phyloP scores from a whole-genome alignment of 2,113 vertebrate genomes.

The Datnioides undecimradiatus region DNA sequence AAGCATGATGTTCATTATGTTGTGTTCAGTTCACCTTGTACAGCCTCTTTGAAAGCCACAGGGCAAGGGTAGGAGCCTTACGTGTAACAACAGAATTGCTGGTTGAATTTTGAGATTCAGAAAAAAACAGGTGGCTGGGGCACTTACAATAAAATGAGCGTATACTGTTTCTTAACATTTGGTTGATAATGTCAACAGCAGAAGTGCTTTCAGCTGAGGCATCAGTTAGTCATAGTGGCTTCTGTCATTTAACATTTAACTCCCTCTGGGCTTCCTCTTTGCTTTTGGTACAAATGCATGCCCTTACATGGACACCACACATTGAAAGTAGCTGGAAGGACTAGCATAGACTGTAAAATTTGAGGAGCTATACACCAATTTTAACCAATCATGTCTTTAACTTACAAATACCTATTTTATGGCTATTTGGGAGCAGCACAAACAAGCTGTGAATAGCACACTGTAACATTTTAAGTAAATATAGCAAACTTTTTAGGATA shows the following conservation, averaged over 20 bases:
- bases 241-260: constrained; percentile 17
- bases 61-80: neutral
- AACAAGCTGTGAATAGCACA: too few relatives aligned
- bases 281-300: neutral
- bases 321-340: neutral
- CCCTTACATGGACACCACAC: neutral
- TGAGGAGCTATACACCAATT: neutral
- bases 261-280: constrained; percentile 47
- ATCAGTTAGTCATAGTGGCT: too few relatives aligned
- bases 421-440: neutral
- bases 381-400: neutral
- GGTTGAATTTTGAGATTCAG: neutral
- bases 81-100: neutral
- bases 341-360: neutral
- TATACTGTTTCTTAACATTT: neutral
- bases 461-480: too few relatives aligned
- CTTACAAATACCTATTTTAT: neutral
- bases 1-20: neutral
- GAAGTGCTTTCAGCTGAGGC: neutral
- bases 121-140: too few relatives aligned
- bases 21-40: neutral
- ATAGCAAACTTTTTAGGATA: too few relatives aligned
- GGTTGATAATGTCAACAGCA: neutral
- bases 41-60: neutral
- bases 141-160: too few relatives aligned